These are phyloP conservation scores for Atta texana DNA, from an alignment of 1,140 invertebrate genomes.

Conservation along the genomic window DNA sequence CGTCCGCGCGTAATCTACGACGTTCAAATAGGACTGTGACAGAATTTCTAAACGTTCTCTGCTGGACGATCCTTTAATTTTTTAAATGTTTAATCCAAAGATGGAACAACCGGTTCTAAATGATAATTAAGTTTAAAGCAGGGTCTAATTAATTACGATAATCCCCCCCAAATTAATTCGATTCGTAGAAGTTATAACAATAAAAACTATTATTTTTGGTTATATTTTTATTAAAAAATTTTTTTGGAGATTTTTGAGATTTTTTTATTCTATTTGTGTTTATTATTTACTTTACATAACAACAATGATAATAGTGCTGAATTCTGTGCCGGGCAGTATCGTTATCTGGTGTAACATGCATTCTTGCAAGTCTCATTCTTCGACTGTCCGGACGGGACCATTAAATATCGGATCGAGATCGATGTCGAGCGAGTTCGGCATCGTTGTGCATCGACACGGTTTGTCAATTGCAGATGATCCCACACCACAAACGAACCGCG, in stretches of 20 bases:
- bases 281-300: not conserved
- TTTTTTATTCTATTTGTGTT: not conserved
- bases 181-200: not conserved
- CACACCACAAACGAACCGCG: constrained; percentile 54
- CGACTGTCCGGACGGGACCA: not conserved
- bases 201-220: not conserved
- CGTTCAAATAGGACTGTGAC: not conserved
- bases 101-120: no score
- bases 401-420: constrained; percentile 43
- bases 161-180: not conserved
- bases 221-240: not conserved
- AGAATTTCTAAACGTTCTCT: not conserved
- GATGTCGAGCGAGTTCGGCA: constrained; percentile 38
- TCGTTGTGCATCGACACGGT: constrained; percentile 49
- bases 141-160: no score
- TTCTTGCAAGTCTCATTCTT: not conserved
- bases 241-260: not conserved
- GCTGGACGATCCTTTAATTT: not conserved
- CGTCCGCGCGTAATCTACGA: not conserved
- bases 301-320: not conserved
- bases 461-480: constrained; percentile 62
- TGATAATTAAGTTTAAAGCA: not conserved
- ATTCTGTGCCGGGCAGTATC: not conserved
- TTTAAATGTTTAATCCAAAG: not conserved
- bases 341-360: not conserved